Evolutionary conservation across 2,113 vertebrate genomes (phyloP).

Genomic region (Corythaeola cristata): DNA sequence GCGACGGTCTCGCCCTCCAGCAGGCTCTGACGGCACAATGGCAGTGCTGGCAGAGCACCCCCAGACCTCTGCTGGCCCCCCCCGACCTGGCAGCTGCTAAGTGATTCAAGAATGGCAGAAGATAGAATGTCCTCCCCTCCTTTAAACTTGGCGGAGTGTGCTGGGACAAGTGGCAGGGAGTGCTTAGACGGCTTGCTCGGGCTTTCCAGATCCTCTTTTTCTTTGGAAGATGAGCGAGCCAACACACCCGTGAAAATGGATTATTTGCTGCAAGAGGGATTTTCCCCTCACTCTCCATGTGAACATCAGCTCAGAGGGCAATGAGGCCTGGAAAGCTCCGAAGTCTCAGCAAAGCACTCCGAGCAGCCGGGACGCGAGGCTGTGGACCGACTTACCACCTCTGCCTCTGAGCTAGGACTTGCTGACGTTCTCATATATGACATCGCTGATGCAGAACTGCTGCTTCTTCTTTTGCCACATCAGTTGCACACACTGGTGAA

Average conservation of each 20-base stretch:
- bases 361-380: accelerated
- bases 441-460: slow-evolving; percentile 88
- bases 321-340: background rate
- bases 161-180: background rate
- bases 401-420: slow-evolving; percentile 82
- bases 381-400: slow-evolving; percentile 56
- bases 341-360: background rate
- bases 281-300: background rate
- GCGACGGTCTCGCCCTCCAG: background rate
- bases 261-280: background rate
- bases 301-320: background rate
- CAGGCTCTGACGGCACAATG: background rate
- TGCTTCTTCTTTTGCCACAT: slow-evolving; percentile 97
- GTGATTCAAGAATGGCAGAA: background rate
- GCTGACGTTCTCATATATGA: slow-evolving; percentile 95
- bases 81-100: background rate
- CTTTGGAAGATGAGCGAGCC: accelerated
- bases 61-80: background rate
- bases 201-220: background rate
- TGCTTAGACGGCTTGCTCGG: background rate
- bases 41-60: background rate
- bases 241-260: accelerated
- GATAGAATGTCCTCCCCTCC: background rate
- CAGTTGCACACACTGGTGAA: slow-evolving; percentile 94
- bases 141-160: background rate